Base-by-base conservation (phyloP, 2,797 vertebrate genomes). In the Cirrhinus mrigala region DNA sequence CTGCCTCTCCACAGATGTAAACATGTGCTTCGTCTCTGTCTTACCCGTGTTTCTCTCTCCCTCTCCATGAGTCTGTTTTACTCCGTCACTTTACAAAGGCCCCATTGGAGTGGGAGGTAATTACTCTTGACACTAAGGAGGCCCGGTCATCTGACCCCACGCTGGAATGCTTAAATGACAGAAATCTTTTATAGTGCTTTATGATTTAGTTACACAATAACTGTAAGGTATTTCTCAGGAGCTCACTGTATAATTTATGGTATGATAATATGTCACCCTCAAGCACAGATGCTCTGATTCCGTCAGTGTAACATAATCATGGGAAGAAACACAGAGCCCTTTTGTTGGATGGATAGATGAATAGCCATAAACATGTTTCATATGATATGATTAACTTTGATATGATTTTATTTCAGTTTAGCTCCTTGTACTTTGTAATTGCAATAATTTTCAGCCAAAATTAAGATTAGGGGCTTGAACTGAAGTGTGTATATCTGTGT, bases 61-160 rank as follows among this genome's bases (percentile, higher is more conserved):
- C 24, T 81, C 18, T 86, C 24, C 62, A 20, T 4, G 11, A 52
- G 69, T 48, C 15, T 46, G 22, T 79, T 52, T 71, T 79, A 29
- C n/a, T 54, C n/a, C 48, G 3, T 50, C 46, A 62, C 77, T 76
- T 85, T 81, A 86, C 84, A 86, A 88, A 86, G 84, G 74, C 82
- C 78, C 85, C 69, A 84, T 88, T 87, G 85, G 83, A 83, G 83
- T 86, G 54, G 87, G 83, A 84, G 73, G 87, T 87, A 83, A 89
- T 84, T 78, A 52, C 44, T 88, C 58, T 84, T 48, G 74, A 87
- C 85, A 82, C 83, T 91, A 92, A 91, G 86, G 83, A 89, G 85
- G 90, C 89, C 90, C 90, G 92, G 92, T 94, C 92, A 91, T 93
- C 89, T 90, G 92, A 90, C 88, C 87, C 82, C 85, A 83, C 89